phyloP scores from a whole-genome alignment of 2,113 vertebrate genomes.

The Sisor rabdophorus region DNA sequence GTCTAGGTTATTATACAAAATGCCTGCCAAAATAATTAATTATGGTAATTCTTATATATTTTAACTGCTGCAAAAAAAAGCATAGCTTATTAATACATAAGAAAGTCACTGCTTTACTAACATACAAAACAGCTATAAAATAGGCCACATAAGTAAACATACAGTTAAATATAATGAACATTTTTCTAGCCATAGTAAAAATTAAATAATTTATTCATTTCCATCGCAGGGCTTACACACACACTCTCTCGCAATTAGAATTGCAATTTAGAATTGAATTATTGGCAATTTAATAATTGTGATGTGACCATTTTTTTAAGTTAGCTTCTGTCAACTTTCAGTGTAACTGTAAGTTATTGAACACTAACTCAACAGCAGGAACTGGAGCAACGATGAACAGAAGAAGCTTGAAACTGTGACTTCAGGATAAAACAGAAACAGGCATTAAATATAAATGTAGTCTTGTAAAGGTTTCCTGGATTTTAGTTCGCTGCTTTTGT shows the following conservation, averaged over 20 bases:
- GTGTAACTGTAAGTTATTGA: conserved; percentile 65
- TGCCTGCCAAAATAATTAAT: conserved; percentile 3
- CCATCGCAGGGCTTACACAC: too few species aligned
- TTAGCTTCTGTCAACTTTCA: conserved; percentile 63
- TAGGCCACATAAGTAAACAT: neutral
- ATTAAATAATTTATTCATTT: too few species aligned
- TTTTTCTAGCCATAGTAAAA: too few species aligned
- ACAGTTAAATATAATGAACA: neutral
- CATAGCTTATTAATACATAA: neutral
- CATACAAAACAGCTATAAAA: conserved; percentile 6
- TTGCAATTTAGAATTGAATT: too few species aligned
- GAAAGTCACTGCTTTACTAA: conserved; percentile 6
- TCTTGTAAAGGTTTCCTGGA: conserved; percentile 60
- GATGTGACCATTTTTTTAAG: conserved; percentile 71
- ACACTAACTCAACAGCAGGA: conserved; percentile 67
- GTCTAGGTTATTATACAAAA: neutral
- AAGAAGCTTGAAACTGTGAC: conserved; percentile 62
- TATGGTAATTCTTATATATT: neutral
- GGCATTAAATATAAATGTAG: conserved; percentile 70
- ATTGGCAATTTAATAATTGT: too few species aligned
- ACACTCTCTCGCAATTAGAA: too few species aligned
- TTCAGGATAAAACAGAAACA: conserved; percentile 67
- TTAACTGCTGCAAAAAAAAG: neutral
- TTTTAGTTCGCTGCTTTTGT: conserved; percentile 60
- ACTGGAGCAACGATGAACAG: conserved; percentile 57